Conservation (phyloP, 2,797 vertebrate species). For the Columba guinea region DNA sequence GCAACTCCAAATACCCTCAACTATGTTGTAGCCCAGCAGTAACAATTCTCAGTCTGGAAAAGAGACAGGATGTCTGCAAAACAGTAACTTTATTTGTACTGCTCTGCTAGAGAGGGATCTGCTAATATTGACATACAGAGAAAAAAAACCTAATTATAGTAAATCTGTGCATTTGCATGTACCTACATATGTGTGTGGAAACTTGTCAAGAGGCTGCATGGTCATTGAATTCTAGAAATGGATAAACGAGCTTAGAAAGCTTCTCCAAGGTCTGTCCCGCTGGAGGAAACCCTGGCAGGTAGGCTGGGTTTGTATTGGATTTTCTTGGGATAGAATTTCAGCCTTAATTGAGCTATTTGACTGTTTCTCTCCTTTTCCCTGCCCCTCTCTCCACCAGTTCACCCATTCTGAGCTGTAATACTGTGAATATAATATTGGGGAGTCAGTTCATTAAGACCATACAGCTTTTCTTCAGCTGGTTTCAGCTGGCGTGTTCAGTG, state of each 20-base stretch:
- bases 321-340: background rate
- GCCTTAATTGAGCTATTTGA: background rate
- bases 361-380: background rate
- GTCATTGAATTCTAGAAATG: background rate
- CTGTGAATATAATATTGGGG: background rate
- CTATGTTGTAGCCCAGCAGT: background rate
- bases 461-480: background rate
- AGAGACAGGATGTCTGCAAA: slow-evolving; percentile 32
- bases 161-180: background rate
- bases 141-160: background rate
- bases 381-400: background rate
- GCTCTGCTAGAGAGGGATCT: background rate
- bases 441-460: background rate
- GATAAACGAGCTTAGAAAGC: background rate
- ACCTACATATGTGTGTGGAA: background rate
- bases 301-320: background rate
- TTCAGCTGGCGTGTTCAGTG: background rate
- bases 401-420: background rate
- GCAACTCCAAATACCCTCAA: slow-evolving; percentile 45
- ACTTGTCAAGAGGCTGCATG: background rate
- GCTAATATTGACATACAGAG: background rate
- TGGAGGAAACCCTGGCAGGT: background rate
- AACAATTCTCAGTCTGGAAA: slow-evolving; percentile 30
- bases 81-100: slow-evolving; percentile 16
- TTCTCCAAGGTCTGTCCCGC: background rate